Conservation (phyloP, 2,113 vertebrate species). For the Campylomormyrus numenius region DNA sequence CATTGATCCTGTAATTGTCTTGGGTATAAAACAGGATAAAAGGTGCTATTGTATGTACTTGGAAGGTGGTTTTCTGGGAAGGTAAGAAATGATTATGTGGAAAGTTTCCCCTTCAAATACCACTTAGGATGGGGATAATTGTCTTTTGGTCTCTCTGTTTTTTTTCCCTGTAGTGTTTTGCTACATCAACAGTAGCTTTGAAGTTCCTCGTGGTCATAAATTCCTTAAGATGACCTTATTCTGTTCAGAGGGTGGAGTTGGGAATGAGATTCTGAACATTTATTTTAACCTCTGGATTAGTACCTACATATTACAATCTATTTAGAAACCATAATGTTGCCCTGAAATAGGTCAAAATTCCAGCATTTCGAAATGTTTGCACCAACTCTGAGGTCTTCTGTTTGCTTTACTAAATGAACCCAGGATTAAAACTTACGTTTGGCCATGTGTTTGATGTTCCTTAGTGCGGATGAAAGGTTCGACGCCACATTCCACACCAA, state of each 20-base stretch:
- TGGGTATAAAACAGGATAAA: not conserved
- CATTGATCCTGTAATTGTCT: not conserved
- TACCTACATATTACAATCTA: not conserved
- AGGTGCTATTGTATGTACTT: not conserved
- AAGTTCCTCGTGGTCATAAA: not conserved
- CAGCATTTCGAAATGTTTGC: not conserved
- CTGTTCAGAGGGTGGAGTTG: not conserved
- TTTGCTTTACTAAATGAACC: not conserved
- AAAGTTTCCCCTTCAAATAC: not conserved
- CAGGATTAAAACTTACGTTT: not conserved
- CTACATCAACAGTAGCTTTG: not conserved
- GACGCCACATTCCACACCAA: slow-evolving; percentile 87
- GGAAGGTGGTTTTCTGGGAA: not conserved
- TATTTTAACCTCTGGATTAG: not conserved
- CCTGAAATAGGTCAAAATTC: not conserved
- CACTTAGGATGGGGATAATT: not conserved
- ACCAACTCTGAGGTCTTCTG: not conserved
- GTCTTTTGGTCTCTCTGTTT: not conserved
- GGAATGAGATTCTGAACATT: not conserved
- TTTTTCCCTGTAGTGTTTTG: not conserved
- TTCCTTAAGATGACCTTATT: not conserved
- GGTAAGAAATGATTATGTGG: not conserved
- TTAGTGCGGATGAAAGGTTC: slow-evolving; percentile 81
- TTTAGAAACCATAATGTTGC: not conserved
- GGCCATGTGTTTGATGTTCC: slow-evolving; percentile 21